phyloP scores from a whole-genome alignment of 2,888 invertebrate genomes.

The Theristus sp. region DNA sequence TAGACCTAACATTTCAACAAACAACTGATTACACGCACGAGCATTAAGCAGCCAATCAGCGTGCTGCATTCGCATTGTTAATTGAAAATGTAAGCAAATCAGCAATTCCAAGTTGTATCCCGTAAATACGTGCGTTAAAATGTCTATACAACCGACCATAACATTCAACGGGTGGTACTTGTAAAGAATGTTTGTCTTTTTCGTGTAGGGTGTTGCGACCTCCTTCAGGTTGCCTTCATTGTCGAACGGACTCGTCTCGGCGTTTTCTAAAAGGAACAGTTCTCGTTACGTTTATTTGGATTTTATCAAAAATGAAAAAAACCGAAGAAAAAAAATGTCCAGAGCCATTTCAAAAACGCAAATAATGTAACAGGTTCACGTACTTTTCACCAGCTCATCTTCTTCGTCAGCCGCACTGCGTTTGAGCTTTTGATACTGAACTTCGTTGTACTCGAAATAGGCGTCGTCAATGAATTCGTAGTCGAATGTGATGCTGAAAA shows the following conservation, averaged over 20 bases:
- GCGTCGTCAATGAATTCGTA: conserved; percentile 38
- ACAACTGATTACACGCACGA: too few species aligned
- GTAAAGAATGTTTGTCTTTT: conserved; percentile 28
- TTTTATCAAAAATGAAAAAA: neutral
- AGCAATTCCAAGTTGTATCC: too few species aligned
- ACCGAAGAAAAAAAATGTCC: too few species aligned
- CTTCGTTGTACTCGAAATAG: conserved; percentile 16
- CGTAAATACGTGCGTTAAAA: neutral
- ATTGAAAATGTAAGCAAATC: too few species aligned
- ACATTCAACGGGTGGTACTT: conserved; percentile 33
- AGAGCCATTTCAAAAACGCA: too few species aligned
- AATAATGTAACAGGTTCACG: too few species aligned
- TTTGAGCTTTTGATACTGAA: neutral
- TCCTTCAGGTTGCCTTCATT: conserved; percentile 21
- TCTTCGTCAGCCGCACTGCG: neutral
- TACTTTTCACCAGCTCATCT: too few species aligned
- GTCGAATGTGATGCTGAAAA: conserved; percentile 30
- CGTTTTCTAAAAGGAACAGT: too few species aligned
- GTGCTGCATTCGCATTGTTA: too few species aligned
- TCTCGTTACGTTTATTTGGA: too few species aligned
- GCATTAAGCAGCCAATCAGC: too few species aligned
- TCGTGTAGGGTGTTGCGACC: conserved; percentile 26
- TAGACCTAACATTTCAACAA: conserved; percentile 20
- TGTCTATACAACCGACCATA: conserved; percentile 23
- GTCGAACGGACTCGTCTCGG: conserved; percentile 20